A percentile compares a stretch with the other conserved stretches of the same genome.
phyloP scores from a whole-genome alignment of 2,113 vertebrate genomes.

The Saguinus imperator region DNA sequence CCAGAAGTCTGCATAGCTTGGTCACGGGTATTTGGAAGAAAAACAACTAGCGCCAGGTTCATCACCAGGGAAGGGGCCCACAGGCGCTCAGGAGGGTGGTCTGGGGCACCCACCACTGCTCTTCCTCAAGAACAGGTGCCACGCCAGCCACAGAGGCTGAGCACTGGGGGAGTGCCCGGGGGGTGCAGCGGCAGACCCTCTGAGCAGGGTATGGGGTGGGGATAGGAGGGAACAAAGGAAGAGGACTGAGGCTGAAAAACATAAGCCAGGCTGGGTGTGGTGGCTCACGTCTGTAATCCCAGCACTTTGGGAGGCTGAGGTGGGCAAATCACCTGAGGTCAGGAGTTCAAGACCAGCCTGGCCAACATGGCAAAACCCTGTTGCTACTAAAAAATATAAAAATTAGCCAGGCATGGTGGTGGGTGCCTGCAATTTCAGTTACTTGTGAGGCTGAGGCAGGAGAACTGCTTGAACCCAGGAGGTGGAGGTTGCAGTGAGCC shows the following conservation, averaged over 20 bases:
- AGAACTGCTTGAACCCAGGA: not conserved
- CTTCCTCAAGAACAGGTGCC: not conserved
- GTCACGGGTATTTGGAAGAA: not conserved
- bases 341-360: too few species aligned
- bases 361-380: too few species aligned
- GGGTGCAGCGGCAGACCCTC: not conserved
- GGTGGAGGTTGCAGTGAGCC: not conserved
- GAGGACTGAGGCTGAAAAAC: not conserved
- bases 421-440: not conserved
- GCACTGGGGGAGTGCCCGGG: not conserved
- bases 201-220: not conserved
- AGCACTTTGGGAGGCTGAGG: too few species aligned
- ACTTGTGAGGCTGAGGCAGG: not conserved
- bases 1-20: not conserved
- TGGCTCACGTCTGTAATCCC: too few species aligned
- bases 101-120: not conserved
- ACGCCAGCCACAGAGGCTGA: fast-evolving
- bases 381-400: not conserved
- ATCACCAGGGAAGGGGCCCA: fast-evolving
- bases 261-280: too few species aligned
- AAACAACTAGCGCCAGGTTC: not conserved
- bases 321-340: too few species aligned
- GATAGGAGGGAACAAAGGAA: not conserved
- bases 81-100: too few species aligned
- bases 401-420: not conserved